These are phyloP conservation scores for Zosterops borbonicus DNA, from an alignment of 2,113 vertebrate species.

Conservation along the genomic window DNA sequence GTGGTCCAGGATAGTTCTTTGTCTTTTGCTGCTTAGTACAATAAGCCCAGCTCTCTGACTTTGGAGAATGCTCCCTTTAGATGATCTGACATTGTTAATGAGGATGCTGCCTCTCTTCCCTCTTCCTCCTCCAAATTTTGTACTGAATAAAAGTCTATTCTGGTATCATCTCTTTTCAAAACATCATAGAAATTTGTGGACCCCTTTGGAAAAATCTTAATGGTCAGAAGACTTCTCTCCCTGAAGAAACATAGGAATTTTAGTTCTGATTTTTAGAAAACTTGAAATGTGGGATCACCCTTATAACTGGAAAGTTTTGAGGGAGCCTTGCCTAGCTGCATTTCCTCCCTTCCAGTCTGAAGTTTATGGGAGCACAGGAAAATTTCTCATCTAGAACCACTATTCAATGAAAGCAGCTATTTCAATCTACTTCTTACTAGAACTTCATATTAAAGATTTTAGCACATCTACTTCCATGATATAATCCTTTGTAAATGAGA, in stretches of 20 bases:
- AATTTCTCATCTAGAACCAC: background rate
- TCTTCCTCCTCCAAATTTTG: background rate
- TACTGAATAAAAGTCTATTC: background rate
- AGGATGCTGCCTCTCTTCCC: background rate
- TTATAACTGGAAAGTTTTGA: background rate
- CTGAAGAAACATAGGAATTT: background rate
- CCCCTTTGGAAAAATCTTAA: background rate
- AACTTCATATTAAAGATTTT: background rate
- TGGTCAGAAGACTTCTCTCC: background rate
- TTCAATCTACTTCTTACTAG: background rate
- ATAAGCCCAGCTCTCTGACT: background rate
- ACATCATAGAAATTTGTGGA: background rate
- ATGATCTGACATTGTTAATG: background rate
- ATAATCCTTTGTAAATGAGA: background rate
- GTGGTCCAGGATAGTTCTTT: background rate
- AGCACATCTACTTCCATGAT: background rate
- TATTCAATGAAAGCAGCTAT: background rate
- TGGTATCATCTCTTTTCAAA: background rate
- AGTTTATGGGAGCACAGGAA: background rate
- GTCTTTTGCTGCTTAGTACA: background rate
- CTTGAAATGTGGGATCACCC: background rate
- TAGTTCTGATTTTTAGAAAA: background rate
- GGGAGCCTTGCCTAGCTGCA: background rate
- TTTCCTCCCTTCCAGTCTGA: background rate
- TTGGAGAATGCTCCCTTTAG: background rate